Evolutionary conservation across 2,888 invertebrate genomes (phyloP).

Genomic region (Rotaria socialis): DNA sequence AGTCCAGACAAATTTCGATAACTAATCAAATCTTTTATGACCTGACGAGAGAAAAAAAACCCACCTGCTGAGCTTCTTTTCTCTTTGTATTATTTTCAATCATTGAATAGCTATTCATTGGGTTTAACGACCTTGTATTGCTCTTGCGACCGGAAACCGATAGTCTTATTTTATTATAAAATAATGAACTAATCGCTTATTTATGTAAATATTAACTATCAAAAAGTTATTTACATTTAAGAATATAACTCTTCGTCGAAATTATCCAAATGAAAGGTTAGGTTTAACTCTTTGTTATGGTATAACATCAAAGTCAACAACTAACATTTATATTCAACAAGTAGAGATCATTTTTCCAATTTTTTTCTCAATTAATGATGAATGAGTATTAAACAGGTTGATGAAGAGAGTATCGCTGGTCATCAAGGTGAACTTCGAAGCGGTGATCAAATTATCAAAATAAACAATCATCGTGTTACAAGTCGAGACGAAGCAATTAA

Average conservation of each 20-base stretch:
- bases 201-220: not conserved
- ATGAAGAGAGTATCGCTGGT: not conserved
- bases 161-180: not conserved
- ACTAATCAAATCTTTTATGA: not conserved
- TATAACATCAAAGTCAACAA: constrained; percentile 3
- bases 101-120: not conserved
- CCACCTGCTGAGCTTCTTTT: not conserved
- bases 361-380: not conserved
- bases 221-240: not conserved
- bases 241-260: constrained; percentile 22
- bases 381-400: not conserved
- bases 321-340: constrained; percentile 34
- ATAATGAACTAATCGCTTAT: not conserved
- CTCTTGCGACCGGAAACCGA: not conserved
- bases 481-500: constrained; percentile 35
- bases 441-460: constrained; percentile 32
- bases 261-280: constrained; percentile 17
- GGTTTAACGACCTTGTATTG: not conserved
- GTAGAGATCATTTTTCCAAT: not conserved
- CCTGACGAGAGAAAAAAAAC: not conserved
- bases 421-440: constrained; percentile 3
- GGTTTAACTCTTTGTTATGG: constrained; percentile 29
- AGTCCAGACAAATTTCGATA: not conserved
- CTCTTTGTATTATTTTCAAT: not conserved
- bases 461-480: constrained; percentile 20